A percentile compares a stretch with the other conserved stretches of the same genome.
phyloP scores from a whole-genome alignment of 2,797 vertebrate species.

The Gambusia yucatana region DNA sequence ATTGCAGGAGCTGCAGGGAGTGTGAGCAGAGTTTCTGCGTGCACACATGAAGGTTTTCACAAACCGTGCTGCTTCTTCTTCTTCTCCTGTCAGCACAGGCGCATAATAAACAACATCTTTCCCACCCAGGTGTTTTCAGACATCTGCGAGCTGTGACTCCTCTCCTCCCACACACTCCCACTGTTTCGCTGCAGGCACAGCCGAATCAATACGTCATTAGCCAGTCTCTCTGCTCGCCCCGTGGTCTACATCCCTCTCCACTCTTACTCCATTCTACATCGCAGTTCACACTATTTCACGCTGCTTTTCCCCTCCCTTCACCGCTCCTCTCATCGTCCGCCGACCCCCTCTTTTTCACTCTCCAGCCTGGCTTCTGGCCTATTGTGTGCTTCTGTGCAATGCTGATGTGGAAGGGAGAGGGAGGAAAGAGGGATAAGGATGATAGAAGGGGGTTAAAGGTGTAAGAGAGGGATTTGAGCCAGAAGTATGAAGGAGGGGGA shows the following conservation, averaged over 20 bases:
- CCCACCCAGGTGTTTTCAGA: conserved; percentile 67
- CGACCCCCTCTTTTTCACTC: conserved; percentile 19
- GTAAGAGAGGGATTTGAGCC: conserved; percentile 26
- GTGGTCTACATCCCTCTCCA: conserved; percentile 28
- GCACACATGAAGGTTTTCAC: conserved; percentile 2
- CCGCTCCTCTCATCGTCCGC: conserved; percentile 40
- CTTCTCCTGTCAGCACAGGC: conserved; percentile 5
- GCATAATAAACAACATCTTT: conserved; percentile 41
- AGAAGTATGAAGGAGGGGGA: conserved; percentile 25
- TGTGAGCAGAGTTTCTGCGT: conserved; percentile 12
- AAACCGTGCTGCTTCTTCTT: background rate
- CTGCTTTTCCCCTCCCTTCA: conserved; percentile 44
- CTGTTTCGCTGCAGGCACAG: conserved; percentile 63
- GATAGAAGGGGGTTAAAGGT: conserved; percentile 42
- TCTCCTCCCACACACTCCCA: conserved; percentile 65
- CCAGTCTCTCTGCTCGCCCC: conserved; percentile 51
- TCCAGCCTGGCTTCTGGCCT: conserved; percentile 29
- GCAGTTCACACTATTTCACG: conserved; percentile 62
- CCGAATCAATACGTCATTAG: conserved; percentile 82
- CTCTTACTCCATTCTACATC: conserved; percentile 38
- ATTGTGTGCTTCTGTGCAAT: conserved; percentile 46
- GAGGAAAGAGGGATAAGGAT: conserved; percentile 31
- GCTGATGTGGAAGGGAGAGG: conserved; percentile 16
- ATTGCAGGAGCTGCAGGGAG: conserved; percentile 5
- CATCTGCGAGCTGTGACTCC: conserved; percentile 55